Evolutionary conservation across 2,797 vertebrate species (phyloP), one percentile per base, ranked within the genome.

Genomic region (Notolabrus celidotus): DNA sequence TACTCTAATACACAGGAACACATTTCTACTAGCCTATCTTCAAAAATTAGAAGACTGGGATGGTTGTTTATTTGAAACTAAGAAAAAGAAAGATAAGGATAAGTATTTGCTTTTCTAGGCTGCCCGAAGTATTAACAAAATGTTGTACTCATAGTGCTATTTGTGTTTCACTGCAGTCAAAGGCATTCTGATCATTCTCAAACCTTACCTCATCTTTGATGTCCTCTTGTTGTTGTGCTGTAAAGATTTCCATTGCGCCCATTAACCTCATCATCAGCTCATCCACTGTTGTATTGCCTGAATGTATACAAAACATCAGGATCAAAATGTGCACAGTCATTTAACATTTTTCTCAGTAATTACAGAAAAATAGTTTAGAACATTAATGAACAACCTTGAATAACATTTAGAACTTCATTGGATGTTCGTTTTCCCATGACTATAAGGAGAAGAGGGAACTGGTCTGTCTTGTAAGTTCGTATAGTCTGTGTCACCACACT

Each of bases 241-340:
- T 95, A 89, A 99, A 99, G 92, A 99, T 99, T 90, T 99, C 98
- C 96, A 97, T 96, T 0, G 98, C 98, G 69, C 96, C 97, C 96
- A 99, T 99, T 90, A 99, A 95, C 92, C 97, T 96, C 98, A 99
- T 99, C 98, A 99, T 99, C 83, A 99, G 94, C 89, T 99, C 98
- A 72, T 99, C 98, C 91, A 99, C 97, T 81, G 97, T 97, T 52
- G 97, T 97, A 94, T 99, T 99, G 82, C 98, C 98, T 99, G 82
- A 80, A 83, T 5, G 75, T 16, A 1, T 41, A 70, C 59, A 25
- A 15, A 47, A n/a, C 19, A 39, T 0, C 42, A 20, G 2, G 7
- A 19, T 9, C 0, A 36, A 12, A n/a, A 4, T 5, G 27, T 57
- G 33, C 15, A n/a, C 0, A 0, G 17, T 52, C n/a, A 34, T 31